These are phyloP conservation scores for Anoncus sp. DNA, from an alignment of 2,888 invertebrate genomes.

Conservation along the genomic window DNA sequence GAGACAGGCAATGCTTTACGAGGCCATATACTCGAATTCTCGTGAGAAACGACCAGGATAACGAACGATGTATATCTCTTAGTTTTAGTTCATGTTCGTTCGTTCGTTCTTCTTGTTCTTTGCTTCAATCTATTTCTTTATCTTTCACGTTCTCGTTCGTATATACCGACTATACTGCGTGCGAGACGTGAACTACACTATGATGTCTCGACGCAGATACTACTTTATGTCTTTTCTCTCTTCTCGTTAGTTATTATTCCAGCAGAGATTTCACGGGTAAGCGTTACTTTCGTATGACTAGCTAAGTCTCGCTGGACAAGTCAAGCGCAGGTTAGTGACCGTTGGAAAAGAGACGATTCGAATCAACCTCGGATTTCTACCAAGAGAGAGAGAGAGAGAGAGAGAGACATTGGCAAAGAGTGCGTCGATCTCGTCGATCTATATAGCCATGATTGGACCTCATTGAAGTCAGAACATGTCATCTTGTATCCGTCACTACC, in stretches of 20 bases:
- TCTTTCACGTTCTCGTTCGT: slow-evolving; percentile 54
- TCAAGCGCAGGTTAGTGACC: slow-evolving; percentile 23
- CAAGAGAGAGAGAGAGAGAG: slow-evolving; percentile 1
- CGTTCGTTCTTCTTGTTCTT: slow-evolving; percentile 24
- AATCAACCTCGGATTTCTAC: slow-evolving; percentile 23
- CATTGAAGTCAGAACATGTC: slow-evolving; percentile 39
- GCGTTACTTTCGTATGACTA: slow-evolving; percentile 21
- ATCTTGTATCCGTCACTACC: slow-evolving; percentile 37
- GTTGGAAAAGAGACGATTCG: slow-evolving; percentile 23
- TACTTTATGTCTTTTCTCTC: slow-evolving; percentile 58
- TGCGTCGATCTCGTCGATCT: slow-evolving; percentile 54
- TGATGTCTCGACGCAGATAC: slow-evolving; percentile 48
- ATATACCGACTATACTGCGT: slow-evolving; percentile 24
- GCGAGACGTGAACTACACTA: slow-evolving; percentile 51
- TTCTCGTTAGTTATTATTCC: slow-evolving; percentile 59
- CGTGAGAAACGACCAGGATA: slow-evolving; percentile 61
- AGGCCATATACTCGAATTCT: slow-evolving; percentile 63
- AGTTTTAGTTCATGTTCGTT: slow-evolving; percentile 59
- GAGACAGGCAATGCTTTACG: slow-evolving; percentile 72
- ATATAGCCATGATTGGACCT: slow-evolving; percentile 35
- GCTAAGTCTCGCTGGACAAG: slow-evolving; percentile 10
- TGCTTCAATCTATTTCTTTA: slow-evolving; percentile 59
- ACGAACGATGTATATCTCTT: slow-evolving; percentile 66
- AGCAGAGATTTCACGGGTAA: slow-evolving; percentile 45
- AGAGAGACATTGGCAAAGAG: slow-evolving; percentile 36